Conservation (phyloP, 2,888 invertebrate species). For the Rhodophaea formosa region DNA sequence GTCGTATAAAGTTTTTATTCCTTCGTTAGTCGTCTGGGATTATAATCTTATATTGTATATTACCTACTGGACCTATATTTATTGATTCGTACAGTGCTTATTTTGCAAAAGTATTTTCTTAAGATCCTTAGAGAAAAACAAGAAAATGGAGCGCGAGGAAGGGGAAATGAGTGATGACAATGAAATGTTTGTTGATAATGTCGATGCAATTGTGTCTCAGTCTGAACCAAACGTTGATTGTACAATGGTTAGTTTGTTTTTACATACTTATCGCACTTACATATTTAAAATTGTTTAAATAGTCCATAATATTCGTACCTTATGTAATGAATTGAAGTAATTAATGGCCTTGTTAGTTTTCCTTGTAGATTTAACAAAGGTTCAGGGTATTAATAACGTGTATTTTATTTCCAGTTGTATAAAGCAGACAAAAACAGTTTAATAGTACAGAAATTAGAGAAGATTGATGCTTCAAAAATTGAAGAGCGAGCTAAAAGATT, state of each 20-base stretch:
- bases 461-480: conserved; percentile 66
- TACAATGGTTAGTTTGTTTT: conserved; percentile 46
- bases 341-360: too few species aligned
- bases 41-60: too few species aligned
- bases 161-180: conserved; percentile 77
- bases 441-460: conserved; percentile 58
- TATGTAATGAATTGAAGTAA: too few species aligned
- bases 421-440: conserved; percentile 61
- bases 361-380: not conserved
- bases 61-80: too few species aligned
- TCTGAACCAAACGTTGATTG: conserved; percentile 35
- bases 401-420: conserved; percentile 45
- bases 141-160: conserved; percentile 65
- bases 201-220: conserved; percentile 30
- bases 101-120: not conserved
- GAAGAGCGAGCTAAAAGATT: conserved; percentile 72
- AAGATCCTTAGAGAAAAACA: not conserved
- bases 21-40: too few species aligned
- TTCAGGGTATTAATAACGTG: not conserved
- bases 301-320: too few species aligned
- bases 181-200: conserved; percentile 61
- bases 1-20: too few species aligned
- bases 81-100: too few species aligned
- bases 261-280: conserved; percentile 7
- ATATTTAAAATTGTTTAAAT: not conserved